Base-by-base conservation (phyloP, 1,140 invertebrate genomes). In the Megathymus violae region DNA sequence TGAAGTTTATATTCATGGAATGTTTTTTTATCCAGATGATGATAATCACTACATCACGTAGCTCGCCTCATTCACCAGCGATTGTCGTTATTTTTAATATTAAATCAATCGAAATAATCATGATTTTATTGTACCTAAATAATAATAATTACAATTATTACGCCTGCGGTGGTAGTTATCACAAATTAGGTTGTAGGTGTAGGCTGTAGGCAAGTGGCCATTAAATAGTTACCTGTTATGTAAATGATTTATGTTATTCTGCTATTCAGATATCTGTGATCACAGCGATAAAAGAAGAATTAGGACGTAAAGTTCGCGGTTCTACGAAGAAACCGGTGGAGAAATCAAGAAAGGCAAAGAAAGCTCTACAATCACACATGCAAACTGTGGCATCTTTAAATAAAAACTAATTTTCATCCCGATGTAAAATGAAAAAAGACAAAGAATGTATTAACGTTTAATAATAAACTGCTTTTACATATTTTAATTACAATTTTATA, bases 301-400 rank as follows among this genome's bases (percentile, higher is more conserved):
- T 88, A 16, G 54, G 40, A 41, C 64, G 51, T 48, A 78, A 66
- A 66, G 60, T 59, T 25, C 64, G 54, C 19, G 62, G 48, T 50
- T 25, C 48, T 40, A 31, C 27, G 17, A 71, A 69, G n/a, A 76
- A 80, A 38, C 73, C 75, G n/a, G 38, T 50, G 31, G 43, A 67
- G 14, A 77, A 80, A 61, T 84, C 88, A 31, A 83, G 82, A 62
- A 90, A 90, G 74, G 77, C 68, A 19, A 81, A 76, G 43, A 90
- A 90, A 61, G 88, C 88, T 7, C 51, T 82, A 16, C 69, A 76
- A 54, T 80, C 74, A 59, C 88, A 88, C 52, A 80, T 90, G 82
- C 59, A 82, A 69, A 85, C 71, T 22, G 88, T 90, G n/a, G 83
- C 84, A 65, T 75, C 70, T 9, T 67, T 88, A 59, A 50, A 79